Evolutionary conservation across 2,113 vertebrate species (phyloP), one percentile per base, ranked within the genome.

Genomic region (Xyliphius kryptos): DNA sequence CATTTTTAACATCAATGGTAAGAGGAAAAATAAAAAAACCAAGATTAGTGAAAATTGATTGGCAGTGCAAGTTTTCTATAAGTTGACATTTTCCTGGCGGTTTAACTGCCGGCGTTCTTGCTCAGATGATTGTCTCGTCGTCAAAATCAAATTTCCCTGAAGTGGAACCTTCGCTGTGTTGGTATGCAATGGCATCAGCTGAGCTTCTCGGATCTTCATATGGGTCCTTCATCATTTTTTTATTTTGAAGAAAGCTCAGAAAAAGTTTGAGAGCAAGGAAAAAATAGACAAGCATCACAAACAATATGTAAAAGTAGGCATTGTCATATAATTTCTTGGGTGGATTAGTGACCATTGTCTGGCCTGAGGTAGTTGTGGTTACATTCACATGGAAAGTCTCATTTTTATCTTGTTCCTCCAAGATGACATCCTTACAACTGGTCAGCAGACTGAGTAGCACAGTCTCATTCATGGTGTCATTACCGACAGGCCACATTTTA

Each of bases 261-360:
- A 95, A 90, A 78, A 97, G 90, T 66, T 88, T 84, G 70, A 89
- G 78, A 14, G 89, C 90, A 71, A 93, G 79, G 77, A 93, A 88
- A 78, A 89, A 89, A 77, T 92, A 94, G 87, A 97, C 91, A 68
- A 92, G 76, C 89, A 93, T 91, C 74, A 94, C 91, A 81, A 95
- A 91, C 67, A 92, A 81, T 77, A 94, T 80, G 78, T 93, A 95
- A 77, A 91, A 92, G 83, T 91, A 90, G 77, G 88, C 87, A 1
- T 91, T 93, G 87, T 94, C 90, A 74, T 93, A 91, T 72, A 87
- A 82, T 78, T 84, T 87, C 76, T 72, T 74, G 20, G 43, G 47
- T 4, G 21, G 46, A 38, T 52, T 51, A 54, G 26, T 16, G 61
- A 71, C 13, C 10, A 37, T 37, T 32, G 62, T 63, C 46, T 13